Evolutionary conservation across 2,888 invertebrate species (phyloP).

Genomic region (Pedicia rivosa): DNA sequence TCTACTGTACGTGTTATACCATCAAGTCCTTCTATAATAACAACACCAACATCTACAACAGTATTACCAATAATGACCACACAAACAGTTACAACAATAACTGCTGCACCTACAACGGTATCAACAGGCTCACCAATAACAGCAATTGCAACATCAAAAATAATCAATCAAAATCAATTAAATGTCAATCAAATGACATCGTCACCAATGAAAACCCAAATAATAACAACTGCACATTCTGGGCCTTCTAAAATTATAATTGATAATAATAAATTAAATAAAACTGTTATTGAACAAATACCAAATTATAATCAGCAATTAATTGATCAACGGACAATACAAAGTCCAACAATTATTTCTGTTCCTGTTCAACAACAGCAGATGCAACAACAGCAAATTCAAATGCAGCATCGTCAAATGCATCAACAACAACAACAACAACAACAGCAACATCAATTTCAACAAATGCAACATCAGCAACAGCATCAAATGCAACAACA

Average conservation of each 20-base stretch:
- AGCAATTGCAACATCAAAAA: constrained; percentile 1
- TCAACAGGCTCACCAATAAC: constrained; percentile 6
- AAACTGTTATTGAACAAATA: constrained; percentile 3
- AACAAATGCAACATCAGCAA: constrained; percentile 12
- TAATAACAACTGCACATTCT: too few species aligned
- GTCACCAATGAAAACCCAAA: too few species aligned
- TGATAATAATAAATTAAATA: constrained; percentile 1
- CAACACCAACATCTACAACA: not conserved
- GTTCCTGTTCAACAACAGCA: constrained; percentile 6
- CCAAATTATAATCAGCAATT: constrained; percentile 32
- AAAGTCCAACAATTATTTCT: constrained; percentile 16
- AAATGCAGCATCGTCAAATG: constrained; percentile 21
- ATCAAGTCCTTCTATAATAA: constrained; percentile 1
- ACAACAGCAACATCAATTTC: constrained; percentile 14
- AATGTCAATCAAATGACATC: too few species aligned
- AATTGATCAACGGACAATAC: too few species aligned
- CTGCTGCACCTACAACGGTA: not conserved
- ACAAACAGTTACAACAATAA: not conserved
- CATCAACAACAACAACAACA: constrained; percentile 18
- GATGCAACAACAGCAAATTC: constrained; percentile 14
- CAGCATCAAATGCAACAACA: constrained; percentile 11
- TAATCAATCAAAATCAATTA: too few species aligned
- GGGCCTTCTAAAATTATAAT: not conserved
- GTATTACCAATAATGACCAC: not conserved
- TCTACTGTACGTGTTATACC: constrained; percentile 1